phyloP scores from a whole-genome alignment of 2,888 invertebrate species.

The Microdon myrmicae region DNA sequence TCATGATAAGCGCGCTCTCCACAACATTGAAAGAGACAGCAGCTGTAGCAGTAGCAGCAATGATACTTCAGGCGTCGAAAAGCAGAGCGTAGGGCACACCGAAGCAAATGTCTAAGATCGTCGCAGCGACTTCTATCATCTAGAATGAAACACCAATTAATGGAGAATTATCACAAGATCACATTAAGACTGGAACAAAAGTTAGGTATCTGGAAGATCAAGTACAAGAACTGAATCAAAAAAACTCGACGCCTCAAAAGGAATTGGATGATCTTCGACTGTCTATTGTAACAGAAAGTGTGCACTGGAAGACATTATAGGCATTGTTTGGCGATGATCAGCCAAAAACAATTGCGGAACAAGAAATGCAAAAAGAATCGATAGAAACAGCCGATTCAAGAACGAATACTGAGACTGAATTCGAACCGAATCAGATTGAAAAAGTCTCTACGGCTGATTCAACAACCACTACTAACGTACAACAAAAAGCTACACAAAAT shows the following conservation, averaged over 20 bases:
- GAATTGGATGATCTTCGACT: constrained; percentile 60
- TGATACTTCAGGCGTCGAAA: too few species aligned
- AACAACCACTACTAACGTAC: constrained; percentile 59
- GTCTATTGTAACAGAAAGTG: constrained; percentile 58
- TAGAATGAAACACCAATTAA: too few species aligned
- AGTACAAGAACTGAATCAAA: constrained; percentile 56
- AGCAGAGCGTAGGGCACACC: too few species aligned
- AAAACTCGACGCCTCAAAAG: constrained; percentile 56
- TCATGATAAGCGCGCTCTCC: too few species aligned
- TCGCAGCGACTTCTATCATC: too few species aligned
- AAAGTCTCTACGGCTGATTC: constrained; percentile 54
- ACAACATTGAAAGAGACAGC: too few species aligned
- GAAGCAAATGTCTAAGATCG: too few species aligned
- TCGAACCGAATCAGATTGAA: too few species aligned
- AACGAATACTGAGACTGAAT: too few species aligned
- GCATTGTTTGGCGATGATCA: constrained; percentile 58
- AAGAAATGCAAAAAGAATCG: constrained; percentile 32
- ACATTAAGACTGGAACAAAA: constrained; percentile 64
- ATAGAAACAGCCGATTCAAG: too few species aligned
- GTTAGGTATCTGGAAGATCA: constrained; percentile 60
- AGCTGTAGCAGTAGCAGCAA: too few species aligned
- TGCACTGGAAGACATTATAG: constrained; percentile 65
- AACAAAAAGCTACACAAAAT: constrained; percentile 24
- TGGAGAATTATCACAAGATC: too few species aligned
- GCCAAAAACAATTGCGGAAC: constrained; percentile 10